Conservation (phyloP, 2,888 invertebrate species). For the Chaitophorus viminalis region DNA sequence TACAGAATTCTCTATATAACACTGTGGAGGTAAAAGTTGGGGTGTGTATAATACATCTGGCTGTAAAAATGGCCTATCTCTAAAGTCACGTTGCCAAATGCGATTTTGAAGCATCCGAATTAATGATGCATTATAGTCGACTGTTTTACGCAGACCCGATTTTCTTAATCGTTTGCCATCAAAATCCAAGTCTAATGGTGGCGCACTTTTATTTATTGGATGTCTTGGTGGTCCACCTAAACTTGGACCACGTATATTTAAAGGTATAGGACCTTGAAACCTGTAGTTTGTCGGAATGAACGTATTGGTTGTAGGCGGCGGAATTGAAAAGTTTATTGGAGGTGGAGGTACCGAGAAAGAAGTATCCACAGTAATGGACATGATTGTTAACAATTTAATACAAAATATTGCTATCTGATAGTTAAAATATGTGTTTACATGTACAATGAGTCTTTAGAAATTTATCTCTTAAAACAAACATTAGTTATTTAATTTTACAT, state of each 20-base stretch:
- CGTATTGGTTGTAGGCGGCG: constrained; percentile 56
- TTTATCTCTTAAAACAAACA: constrained; percentile 39
- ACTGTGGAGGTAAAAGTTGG: constrained; percentile 92
- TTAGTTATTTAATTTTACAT: background rate
- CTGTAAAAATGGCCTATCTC: constrained; percentile 89
- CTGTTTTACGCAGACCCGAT: constrained; percentile 96
- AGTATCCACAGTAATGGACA: constrained; percentile 60
- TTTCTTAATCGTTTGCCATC: constrained; percentile 96
- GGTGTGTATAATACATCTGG: constrained; percentile 96
- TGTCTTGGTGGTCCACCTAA: constrained; percentile 54
- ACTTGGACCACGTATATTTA: constrained; percentile 53
- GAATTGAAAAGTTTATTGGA: constrained; percentile 55
- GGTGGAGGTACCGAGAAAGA: constrained; percentile 60
- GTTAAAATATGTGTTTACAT: constrained; percentile 22
- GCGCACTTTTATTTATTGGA: constrained; percentile 34
- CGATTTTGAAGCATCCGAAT: constrained; percentile 90
- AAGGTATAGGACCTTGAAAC: constrained; percentile 63
- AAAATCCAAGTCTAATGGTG: constrained; percentile 73
- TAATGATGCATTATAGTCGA: constrained; percentile 96
- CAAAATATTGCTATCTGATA: constrained; percentile 28
- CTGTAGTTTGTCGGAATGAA: constrained; percentile 60
- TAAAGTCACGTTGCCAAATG: constrained; percentile 93
- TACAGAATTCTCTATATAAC: constrained; percentile 92
- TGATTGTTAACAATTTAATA: constrained; percentile 14
- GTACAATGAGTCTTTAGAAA: constrained; percentile 37